Base-by-base conservation (phyloP, 2,888 invertebrate species). In the Coenonympha glycerion region DNA sequence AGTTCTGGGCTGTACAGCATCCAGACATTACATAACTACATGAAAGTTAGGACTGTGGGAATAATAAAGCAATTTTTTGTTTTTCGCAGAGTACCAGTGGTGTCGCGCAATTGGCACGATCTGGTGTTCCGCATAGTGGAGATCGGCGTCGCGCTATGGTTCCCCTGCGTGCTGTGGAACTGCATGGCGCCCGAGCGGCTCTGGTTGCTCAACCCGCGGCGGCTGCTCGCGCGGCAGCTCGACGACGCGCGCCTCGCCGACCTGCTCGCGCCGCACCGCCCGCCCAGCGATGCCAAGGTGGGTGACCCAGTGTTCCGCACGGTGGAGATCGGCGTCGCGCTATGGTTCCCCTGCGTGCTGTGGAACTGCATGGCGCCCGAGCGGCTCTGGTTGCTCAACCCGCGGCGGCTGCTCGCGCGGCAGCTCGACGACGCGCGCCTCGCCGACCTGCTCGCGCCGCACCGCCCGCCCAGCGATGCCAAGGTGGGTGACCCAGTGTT, bases 91-190 rank as follows among this genome's bases (percentile, higher is more conserved):
- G 93, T 95, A 57, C 96, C 96, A 28, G 91, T 97, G 40, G 91
- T 95, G 63, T 95, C 95, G 18, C 92, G 96, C 66, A 97, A 97
- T 83, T 95, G 95, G 91, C 95, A 97, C 85, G 96, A 96, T 81
- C 89, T 97, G 62, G 92, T 96, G 61, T 97, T 97, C 83, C 93
- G 96, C 4, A 89, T 95, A 47, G 95, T 94, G 40, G 97, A 97
- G 89, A 94, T 97, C 64, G 97, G 96, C 6, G 96, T 96, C 52
- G 95, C 95, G 63, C 85, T 97, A 69, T 97, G 97, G 97, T 97
- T 97, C 83, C 96, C 97, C 24, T 97, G 97, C 77, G 96, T 96
- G 46, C 89, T 97, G 61, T 97, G 97, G 97, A 97, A 97, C 87
- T 96, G 95, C 62, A 95, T 96, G 91, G 94, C 94, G 76, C 97